Conservation (phyloP, 2,113 vertebrate species). For the Oncorhynchus clarkii region DNA sequence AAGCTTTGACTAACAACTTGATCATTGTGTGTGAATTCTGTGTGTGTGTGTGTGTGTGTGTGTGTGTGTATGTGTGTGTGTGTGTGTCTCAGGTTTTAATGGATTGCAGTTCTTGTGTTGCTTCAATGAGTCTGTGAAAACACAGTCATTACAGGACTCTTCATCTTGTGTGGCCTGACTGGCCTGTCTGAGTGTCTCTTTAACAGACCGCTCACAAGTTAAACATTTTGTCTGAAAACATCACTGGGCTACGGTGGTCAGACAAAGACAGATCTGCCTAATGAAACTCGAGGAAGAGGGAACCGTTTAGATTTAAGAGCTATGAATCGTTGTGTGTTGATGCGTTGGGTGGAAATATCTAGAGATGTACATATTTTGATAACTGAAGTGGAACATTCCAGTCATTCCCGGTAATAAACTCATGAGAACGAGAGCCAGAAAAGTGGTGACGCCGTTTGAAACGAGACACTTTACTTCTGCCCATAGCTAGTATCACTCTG, state of each 20-base stretch:
- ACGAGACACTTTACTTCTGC: neutral
- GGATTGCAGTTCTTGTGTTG: neutral
- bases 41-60: neutral
- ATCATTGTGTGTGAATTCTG: neutral
- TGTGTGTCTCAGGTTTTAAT: no score
- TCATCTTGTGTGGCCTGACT: neutral
- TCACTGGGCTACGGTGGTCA: neutral
- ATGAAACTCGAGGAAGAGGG: neutral
- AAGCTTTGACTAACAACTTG: conserved; percentile 3
- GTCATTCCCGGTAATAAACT: conserved; percentile 63
- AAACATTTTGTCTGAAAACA: conserved; percentile 1
- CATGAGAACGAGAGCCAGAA: conserved; percentile 28
- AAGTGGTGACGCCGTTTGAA: conserved; percentile 24
- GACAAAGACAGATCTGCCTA: neutral
- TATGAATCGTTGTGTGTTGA: neutral
- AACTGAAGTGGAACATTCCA: conserved; percentile 70
- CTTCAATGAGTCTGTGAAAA: neutral
- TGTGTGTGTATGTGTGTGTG: neutral
- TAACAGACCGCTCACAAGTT: neutral
- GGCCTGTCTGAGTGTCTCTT: neutral
- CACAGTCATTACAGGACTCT: neutral
- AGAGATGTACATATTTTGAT: conserved; percentile 67
- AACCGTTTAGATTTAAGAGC: neutral
- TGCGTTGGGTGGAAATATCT: conserved; percentile 41
- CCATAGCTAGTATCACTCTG: neutral